These are phyloP conservation scores for Rhynchonycteris naso DNA, from an alignment of 2,797 vertebrate species.

Conservation along the genomic window DNA sequence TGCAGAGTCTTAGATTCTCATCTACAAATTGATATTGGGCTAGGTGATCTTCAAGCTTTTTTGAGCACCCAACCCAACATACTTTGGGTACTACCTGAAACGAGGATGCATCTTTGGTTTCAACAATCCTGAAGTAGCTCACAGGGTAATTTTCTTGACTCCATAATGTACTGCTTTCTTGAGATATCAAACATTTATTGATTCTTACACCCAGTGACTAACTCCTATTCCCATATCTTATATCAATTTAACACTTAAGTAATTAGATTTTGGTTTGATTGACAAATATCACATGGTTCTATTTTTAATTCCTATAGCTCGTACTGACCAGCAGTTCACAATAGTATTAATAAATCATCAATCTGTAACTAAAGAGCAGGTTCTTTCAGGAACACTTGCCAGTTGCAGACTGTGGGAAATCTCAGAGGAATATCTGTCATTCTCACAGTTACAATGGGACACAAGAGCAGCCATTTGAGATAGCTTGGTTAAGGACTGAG, in stretches of 20 bases:
- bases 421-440: slow-evolving; percentile 74
- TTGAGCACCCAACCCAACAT: background rate
- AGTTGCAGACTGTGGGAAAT: slow-evolving; percentile 61
- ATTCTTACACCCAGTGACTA: slow-evolving; percentile 38
- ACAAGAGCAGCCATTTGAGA: slow-evolving; percentile 42
- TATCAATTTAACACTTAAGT: slow-evolving; percentile 59
- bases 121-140: background rate
- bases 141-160: background rate
- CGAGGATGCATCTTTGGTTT: background rate
- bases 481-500: slow-evolving; percentile 63
- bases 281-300: slow-evolving; percentile 81
- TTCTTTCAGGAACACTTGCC: slow-evolving; percentile 77
- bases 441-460: slow-evolving; percentile 71
- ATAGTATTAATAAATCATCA: slow-evolving; percentile 91
- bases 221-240: slow-evolving; percentile 54
- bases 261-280: slow-evolving; percentile 84
- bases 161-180: background rate
- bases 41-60: background rate
- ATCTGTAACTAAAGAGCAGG: slow-evolving; percentile 86
- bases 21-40: background rate
- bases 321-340: slow-evolving; percentile 87
- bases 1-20: background rate
- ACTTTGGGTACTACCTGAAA: background rate
- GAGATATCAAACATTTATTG: slow-evolving; percentile 17
- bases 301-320: slow-evolving; percentile 84